Conservation (phyloP, 1,140 invertebrate genomes). For the Drosophila carrolli region DNA sequence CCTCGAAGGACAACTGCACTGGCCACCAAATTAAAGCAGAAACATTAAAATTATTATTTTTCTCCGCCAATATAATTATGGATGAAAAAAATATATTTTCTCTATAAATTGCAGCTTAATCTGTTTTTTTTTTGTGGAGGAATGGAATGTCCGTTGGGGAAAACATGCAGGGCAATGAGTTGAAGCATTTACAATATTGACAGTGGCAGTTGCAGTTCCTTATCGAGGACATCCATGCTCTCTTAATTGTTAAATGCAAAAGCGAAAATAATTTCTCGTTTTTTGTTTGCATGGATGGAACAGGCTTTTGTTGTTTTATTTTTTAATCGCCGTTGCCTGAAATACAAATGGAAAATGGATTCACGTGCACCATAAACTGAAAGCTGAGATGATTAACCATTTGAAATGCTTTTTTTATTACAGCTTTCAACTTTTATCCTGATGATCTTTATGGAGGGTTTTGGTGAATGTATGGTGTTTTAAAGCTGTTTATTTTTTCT, state of each 20-base stretch:
- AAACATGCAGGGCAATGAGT: conserved; percentile 12
- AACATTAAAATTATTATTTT: conserved; percentile 64
- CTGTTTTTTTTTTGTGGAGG: conserved; percentile 16
- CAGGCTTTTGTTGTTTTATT: conserved; percentile 5
- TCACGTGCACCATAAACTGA: conserved; percentile 3
- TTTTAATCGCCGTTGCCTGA: not conserved
- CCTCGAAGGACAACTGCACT: conserved; percentile 42
- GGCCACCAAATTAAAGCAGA: conserved; percentile 69
- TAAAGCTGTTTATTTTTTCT: not conserved
- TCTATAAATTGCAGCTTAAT: conserved; percentile 59
- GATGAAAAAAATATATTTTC: conserved; percentile 27
- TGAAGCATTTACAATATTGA: conserved; percentile 47
- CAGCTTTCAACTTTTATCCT: not conserved
- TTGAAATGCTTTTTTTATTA: conserved; percentile 10
- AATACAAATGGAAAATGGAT: not conserved
- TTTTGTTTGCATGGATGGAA: not conserved
- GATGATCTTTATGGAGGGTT: not conserved
- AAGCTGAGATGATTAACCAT: conserved; percentile 2
- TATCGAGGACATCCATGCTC: conserved; percentile 39
- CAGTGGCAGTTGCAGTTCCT: conserved; percentile 51
- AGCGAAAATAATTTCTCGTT: conserved; percentile 6
- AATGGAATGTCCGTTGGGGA: not conserved
- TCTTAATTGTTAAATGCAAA: conserved; percentile 42
- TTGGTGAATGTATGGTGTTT: not conserved
- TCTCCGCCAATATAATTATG: conserved; percentile 35